Percentiles rank a stretch among this genome's conserved stretches.
Evolutionary conservation across 2,888 invertebrate species (phyloP).

Genomic region (Trichogramma evanescens): DNA sequence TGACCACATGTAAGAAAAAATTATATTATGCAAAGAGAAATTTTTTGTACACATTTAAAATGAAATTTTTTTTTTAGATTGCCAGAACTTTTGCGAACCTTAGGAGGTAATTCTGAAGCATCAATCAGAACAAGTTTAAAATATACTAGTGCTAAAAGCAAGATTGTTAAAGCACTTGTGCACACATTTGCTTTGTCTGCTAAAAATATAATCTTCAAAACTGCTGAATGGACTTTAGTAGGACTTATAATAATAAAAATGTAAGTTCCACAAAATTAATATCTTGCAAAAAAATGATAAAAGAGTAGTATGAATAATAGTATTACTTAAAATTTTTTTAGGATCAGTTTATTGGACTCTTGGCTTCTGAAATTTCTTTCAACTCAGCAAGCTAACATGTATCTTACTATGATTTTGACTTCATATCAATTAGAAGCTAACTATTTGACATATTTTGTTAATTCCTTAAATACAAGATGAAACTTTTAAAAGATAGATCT

Average conservation of each 20-base stretch:
- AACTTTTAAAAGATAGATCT: not conserved
- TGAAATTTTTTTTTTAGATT: conserved; percentile 36
- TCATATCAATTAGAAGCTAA: conserved; percentile 38
- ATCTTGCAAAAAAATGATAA: conserved; percentile 4
- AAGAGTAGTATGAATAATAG: not conserved
- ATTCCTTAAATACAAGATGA: conserved; percentile 17
- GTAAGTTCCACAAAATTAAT: conserved; percentile 43
- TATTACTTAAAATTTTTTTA: conserved; percentile 18
- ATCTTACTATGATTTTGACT: conserved; percentile 40
- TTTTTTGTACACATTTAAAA: not conserved
- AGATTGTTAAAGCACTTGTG: conserved; percentile 47
- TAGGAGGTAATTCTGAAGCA: conserved; percentile 37
- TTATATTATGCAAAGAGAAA: not conserved
- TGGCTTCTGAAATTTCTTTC: conserved; percentile 31
- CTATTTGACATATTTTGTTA: conserved; percentile 37
- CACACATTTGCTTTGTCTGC: conserved; percentile 63
- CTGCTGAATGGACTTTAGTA: conserved; percentile 64
- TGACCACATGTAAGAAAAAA: conserved; percentile 37
- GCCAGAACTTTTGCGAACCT: conserved; percentile 53
- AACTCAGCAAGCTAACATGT: conserved; percentile 35
- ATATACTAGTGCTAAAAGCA: conserved; percentile 28
- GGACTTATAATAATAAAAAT: conserved; percentile 64
- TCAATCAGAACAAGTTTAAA: conserved; percentile 19
- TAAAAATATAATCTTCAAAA: conserved; percentile 66
- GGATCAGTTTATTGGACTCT: conserved; percentile 36